Evolutionary conservation across 2,888 invertebrate species (phyloP), one percentile per base, ranked within the genome.

Genomic region (Drosophila siamana): DNA sequence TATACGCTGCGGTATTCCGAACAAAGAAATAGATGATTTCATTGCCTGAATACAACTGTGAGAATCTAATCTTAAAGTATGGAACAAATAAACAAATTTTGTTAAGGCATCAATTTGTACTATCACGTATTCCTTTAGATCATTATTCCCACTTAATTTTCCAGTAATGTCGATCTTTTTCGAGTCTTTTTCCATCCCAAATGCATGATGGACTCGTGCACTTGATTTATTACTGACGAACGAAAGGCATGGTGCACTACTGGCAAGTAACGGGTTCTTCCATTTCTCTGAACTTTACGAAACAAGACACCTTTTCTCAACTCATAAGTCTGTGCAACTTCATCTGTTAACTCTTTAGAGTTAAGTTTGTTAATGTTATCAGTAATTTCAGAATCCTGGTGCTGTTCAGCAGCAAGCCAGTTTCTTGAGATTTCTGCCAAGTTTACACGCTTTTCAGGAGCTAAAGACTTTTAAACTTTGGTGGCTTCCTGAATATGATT

Each of bases 21-120:
- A n/a, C n/a, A n/a, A n/a, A n/a, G n/a, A n/a, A n/a, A n/a, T n/a
- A n/a, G n/a, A n/a, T n/a, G n/a, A n/a, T n/a, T n/a, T n/a, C n/a
- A n/a, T n/a, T n/a, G n/a, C n/a, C n/a, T n/a, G n/a, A n/a, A n/a
- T n/a, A n/a, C n/a, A n/a, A n/a, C n/a, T n/a, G n/a, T n/a, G n/a
- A n/a, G n/a, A n/a, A n/a, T n/a, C n/a, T n/a, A n/a, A n/a, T n/a
- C n/a, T n/a, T n/a, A n/a, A n/a, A n/a, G n/a, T n/a, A n/a, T n/a
- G n/a, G n/a, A n/a, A n/a, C n/a, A n/a, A n/a, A n/a, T 52, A 64
- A 33, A 64, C 64, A n/a, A 41, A 59, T 59, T 59, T 54, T 1
- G 59, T 65, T 9, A 22, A 48, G 11, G 48, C 41, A 19, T 65
- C 52, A 9, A 59, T 48, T 24, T 54, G 36, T 16, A 65, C 52